phyloP scores from a whole-genome alignment of 2,113 vertebrate species.

The Ia io region DNA sequence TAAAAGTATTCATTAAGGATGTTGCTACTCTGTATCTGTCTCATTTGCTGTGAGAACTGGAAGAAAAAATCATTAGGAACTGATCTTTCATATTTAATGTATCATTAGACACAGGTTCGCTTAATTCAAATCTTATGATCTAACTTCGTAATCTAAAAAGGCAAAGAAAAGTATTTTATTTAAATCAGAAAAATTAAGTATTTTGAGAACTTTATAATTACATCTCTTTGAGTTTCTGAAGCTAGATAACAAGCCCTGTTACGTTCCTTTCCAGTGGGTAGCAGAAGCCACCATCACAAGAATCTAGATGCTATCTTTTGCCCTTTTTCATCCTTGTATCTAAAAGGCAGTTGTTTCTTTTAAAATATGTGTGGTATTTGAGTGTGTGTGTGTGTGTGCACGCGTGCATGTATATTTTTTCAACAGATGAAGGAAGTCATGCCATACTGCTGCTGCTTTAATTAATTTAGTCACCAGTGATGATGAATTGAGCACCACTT shows the following conservation, averaged over 20 bases:
- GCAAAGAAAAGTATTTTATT: neutral
- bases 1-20: neutral
- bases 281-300: neutral
- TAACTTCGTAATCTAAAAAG: neutral
- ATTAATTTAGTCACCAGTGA: neutral
- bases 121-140: neutral
- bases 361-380: neutral
- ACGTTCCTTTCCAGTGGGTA: neutral
- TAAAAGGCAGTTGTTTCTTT: conserved; percentile 3
- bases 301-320: neutral
- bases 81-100: neutral
- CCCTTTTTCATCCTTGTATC: neutral
- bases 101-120: neutral
- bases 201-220: neutral
- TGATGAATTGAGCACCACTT: neutral
- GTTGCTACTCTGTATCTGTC: neutral
- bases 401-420: neutral
- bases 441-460: neutral
- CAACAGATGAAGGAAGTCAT: neutral
- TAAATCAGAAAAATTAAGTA: conserved; percentile 2
- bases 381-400: neutral
- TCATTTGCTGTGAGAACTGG: neutral
- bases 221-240: neutral
- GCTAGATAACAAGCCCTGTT: neutral
- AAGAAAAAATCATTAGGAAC: neutral